Evolutionary conservation across 2,113 vertebrate species (phyloP).

Genomic region (Eidolon helvum): DNA sequence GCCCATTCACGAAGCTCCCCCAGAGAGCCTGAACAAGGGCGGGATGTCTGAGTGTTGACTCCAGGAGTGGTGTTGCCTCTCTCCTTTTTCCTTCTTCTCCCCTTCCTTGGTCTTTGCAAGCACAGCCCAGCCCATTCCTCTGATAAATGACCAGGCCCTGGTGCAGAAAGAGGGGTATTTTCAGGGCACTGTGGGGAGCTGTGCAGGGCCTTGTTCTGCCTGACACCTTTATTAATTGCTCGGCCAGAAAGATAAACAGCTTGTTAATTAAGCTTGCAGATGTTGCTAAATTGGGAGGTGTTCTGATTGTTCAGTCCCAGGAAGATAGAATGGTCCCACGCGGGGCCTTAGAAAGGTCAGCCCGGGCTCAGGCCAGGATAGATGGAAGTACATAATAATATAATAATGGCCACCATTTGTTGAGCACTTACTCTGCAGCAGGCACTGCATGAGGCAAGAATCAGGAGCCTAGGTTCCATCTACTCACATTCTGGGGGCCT

Average conservation of each 20-base stretch:
- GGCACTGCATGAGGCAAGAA: not conserved
- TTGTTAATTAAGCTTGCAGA: constrained; percentile 77
- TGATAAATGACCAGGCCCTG: constrained; percentile 45
- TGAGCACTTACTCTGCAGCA: not conserved
- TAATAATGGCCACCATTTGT: not conserved
- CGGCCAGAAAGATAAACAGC: constrained; percentile 69
- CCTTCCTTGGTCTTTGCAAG: not conserved
- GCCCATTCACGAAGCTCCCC: rapidly evolving
- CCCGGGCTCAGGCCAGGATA: not conserved
- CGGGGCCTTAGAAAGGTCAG: not conserved
- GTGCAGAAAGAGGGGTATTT: constrained; percentile 8
- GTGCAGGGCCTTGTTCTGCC: constrained; percentile 45
- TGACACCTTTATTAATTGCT: constrained; percentile 77
- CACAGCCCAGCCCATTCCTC: not conserved
- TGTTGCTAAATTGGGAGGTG: constrained; percentile 63
- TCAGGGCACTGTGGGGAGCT: constrained; percentile 26
- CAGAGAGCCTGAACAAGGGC: not conserved
- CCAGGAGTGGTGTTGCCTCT: not conserved
- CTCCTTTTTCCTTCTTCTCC: not conserved
- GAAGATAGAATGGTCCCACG: constrained; percentile 46
- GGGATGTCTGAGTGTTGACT: not conserved
- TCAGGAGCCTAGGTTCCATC: not conserved
- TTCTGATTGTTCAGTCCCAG: not conserved
- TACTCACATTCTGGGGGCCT: not conserved
- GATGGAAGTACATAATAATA: too few species aligned